Conservation (phyloP, 30 jellyfish, hydroid and myxozoan genomes). For the Clytia hemisphaerica region DNA sequence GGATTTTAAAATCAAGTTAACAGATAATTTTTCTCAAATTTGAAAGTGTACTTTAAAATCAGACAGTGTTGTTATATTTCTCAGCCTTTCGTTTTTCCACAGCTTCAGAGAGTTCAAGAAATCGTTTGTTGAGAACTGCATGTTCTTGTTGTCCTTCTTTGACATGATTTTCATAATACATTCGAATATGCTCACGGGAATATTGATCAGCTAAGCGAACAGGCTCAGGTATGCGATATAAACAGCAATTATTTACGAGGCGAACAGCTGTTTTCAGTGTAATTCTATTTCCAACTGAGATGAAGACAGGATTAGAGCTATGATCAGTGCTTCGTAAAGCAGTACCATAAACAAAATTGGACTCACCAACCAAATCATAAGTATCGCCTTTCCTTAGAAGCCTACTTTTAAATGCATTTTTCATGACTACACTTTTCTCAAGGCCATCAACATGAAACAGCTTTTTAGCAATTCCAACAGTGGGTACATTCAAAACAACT, state of each 20-base stretch:
- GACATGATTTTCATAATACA: constrained; percentile 18
- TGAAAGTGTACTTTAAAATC: too few species aligned
- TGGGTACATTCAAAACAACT: constrained; percentile 56
- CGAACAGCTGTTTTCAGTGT: constrained; percentile 40
- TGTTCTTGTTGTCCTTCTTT: constrained; percentile 3
- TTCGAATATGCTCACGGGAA: constrained; percentile 37
- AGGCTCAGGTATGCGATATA: constrained; percentile 76
- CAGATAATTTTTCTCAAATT: too few species aligned
- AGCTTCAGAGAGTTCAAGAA: background rate
- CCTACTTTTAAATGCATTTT: constrained; percentile 14
- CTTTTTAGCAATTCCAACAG: constrained; percentile 95
- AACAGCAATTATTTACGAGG: constrained; percentile 54
- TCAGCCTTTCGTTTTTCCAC: background rate
- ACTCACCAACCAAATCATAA: constrained; percentile 43
- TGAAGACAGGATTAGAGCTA: constrained; percentile 56
- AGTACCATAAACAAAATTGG: constrained; percentile 47
- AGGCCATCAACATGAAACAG: constrained; percentile 79
- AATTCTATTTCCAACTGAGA: constrained; percentile 83
- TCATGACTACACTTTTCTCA: constrained; percentile 37
- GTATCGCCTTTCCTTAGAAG: constrained; percentile 41
- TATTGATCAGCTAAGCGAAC: constrained; percentile 55
- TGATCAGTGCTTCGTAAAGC: constrained; percentile 59
- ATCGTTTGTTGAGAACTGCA: background rate
- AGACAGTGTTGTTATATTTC: too few species aligned
- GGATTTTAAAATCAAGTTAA: too few species aligned